Conservation (phyloP, 2,113 vertebrate species). For the Paramisgurnus dabryanus region DNA sequence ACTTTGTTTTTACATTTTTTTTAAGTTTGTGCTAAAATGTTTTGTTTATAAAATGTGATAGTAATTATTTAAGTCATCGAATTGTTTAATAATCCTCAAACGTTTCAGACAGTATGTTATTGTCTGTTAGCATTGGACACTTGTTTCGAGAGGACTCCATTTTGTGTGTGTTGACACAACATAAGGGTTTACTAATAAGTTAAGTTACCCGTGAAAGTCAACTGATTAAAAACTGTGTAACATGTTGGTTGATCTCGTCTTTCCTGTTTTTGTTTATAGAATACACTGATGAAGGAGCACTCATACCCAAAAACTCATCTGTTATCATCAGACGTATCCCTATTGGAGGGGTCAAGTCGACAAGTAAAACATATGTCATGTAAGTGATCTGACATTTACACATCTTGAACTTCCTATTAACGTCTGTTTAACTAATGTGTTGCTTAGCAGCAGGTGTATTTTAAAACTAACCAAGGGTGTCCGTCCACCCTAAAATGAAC, state of each 20-base stretch:
- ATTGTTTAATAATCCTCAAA: no score
- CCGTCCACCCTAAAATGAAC: no score
- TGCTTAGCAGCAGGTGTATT: no score
- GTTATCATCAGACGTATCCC: constrained; percentile 96
- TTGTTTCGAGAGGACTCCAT: not conserved
- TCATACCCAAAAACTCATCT: constrained; percentile 95
- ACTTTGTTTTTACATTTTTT: no score
- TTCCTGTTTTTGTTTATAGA: constrained; percentile 69
- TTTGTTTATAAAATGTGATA: no score
- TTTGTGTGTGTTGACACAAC: not conserved
- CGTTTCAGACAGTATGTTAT: no score
- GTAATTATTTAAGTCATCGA: no score
- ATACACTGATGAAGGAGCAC: constrained; percentile 87
- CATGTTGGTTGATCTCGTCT: not conserved
- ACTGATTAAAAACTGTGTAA: not conserved
- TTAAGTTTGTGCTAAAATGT: no score
- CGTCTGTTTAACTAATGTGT: not conserved
- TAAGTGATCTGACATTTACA: constrained; percentile 71
- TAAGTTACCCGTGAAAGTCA: no score
- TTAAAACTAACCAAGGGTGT: no score
- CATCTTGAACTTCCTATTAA: not conserved
- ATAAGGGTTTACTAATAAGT: no score
- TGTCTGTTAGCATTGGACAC: not conserved
- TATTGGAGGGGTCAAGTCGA: constrained; percentile 85
- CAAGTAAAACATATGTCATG: constrained; percentile 90